Conservation (phyloP, 2,888 invertebrate genomes). For the Lathronympha strigana region DNA sequence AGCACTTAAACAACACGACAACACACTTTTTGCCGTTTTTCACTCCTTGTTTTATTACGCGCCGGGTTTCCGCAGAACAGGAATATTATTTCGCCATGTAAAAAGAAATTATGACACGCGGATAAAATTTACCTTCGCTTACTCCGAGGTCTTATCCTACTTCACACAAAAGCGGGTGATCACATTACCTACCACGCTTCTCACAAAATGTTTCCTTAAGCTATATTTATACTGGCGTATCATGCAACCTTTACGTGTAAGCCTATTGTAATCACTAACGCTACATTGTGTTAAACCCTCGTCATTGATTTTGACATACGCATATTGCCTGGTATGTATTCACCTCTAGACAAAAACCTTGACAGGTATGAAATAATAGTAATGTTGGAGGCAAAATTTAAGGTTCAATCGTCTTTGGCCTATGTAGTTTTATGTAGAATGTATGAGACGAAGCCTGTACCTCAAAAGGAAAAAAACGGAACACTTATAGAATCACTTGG, state of each 20-base stretch:
- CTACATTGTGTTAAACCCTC: constrained; percentile 39
- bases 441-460: no score
- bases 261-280: constrained; percentile 38
- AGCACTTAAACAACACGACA: constrained; percentile 35
- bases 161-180: constrained; percentile 39
- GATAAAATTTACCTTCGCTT: constrained; percentile 37
- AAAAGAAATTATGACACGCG: constrained; percentile 37
- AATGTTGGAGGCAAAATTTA: constrained; percentile 8
- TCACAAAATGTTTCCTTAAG: constrained; percentile 37
- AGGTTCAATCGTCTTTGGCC: neutral
- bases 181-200: constrained; percentile 36
- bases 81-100: constrained; percentile 33
- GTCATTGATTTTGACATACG: constrained; percentile 41
- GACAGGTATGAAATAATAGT: constrained; percentile 28
- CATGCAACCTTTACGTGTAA: constrained; percentile 37
- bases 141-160: constrained; percentile 33
- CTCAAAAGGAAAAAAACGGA: no score
- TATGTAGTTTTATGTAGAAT: neutral
- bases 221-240: constrained; percentile 38
- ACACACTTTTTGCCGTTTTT: constrained; percentile 27
- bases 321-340: constrained; percentile 35
- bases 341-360: constrained; percentile 33
- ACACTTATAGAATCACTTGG: no score
- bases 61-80: constrained; percentile 9
- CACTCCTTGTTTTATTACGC: constrained; percentile 23